phyloP scores from a whole-genome alignment of 1,140 invertebrate species.

The Lepidotrigona ventralis region DNA sequence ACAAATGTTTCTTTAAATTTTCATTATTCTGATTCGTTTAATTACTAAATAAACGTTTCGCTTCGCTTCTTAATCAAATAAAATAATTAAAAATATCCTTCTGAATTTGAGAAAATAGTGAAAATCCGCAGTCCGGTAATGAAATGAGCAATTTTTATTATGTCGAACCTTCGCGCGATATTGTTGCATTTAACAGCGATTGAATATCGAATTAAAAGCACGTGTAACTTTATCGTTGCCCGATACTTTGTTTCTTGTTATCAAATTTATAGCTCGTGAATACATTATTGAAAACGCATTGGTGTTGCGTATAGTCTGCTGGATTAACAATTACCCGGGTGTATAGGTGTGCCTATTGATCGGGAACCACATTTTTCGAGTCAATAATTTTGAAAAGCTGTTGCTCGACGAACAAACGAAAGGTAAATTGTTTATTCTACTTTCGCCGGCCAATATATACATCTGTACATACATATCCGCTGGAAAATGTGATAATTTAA shows the following conservation, averaged over 20 bases:
- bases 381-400: slow-evolving; percentile 20
- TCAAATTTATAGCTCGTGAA: slow-evolving; percentile 1
- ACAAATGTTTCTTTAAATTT: background rate
- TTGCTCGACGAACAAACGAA: background rate
- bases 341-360: background rate
- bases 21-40: background rate
- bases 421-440: slow-evolving; percentile 11
- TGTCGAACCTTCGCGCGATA: too few species aligned
- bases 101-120: too few species aligned
- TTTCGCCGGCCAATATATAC: background rate
- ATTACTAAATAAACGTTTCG: background rate
- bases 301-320: background rate
- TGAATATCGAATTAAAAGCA: background rate
- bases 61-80: background rate
- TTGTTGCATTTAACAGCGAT: too few species aligned
- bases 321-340: slow-evolving; percentile 18
- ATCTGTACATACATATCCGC: background rate
- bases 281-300: background rate
- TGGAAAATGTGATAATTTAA: slow-evolving; percentile 1
- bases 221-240: background rate
- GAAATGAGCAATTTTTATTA: background rate
- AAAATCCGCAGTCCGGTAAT: background rate
- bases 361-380: slow-evolving; percentile 12
- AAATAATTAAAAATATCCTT: too few species aligned
- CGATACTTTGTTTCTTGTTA: slow-evolving; percentile 7